Evolutionary conservation across 2,888 invertebrate species (phyloP).

Genomic region (Choreutis nemorana): DNA sequence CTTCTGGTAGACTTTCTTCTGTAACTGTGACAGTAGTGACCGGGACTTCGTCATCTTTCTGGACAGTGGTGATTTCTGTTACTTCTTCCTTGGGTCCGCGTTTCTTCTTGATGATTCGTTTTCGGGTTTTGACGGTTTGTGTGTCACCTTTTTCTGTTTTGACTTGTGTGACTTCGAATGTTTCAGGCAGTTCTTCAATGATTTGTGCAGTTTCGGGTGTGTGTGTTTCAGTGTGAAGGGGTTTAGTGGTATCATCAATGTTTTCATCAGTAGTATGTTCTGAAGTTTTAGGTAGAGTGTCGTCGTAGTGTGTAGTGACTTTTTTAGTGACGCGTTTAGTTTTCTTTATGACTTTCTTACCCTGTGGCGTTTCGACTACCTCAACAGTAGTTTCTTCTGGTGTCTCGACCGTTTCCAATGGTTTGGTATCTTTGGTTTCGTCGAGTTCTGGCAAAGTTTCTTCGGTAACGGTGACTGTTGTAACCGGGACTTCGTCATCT

Average conservation of each 20-base stretch:
- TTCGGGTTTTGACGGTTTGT: constrained; percentile 15
- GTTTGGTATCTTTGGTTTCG: constrained; percentile 15
- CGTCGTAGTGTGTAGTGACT: constrained; percentile 22
- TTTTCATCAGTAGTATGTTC: not conserved
- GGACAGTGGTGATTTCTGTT: constrained; percentile 26
- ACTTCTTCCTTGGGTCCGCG: constrained; percentile 33
- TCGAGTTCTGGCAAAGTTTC: constrained; percentile 3
- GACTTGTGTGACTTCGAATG: constrained; percentile 32
- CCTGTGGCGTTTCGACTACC: not conserved
- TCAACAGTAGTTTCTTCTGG: constrained; percentile 14
- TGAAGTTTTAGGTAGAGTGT: constrained; percentile 1
- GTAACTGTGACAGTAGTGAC: constrained; percentile 8
- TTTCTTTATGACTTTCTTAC: constrained; percentile 14
- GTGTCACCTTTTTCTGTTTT: constrained; percentile 32
- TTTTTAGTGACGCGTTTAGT: constrained; percentile 21
- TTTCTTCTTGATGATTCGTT: constrained; percentile 23
- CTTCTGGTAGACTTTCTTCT: constrained; percentile 5
- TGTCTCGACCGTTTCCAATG: constrained; percentile 18
- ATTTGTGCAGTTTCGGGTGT: not conserved
- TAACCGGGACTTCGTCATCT: constrained; percentile 12
- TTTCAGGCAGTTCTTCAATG: constrained; percentile 6
- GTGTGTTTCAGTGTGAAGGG: constrained; percentile 5
- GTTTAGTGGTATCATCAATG: constrained; percentile 15
- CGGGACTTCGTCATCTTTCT: constrained; percentile 23
- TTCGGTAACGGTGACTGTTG: constrained; percentile 3